Evolutionary conservation across 2,113 vertebrate genomes (phyloP).

Genomic region (Erythrocebus patas): DNA sequence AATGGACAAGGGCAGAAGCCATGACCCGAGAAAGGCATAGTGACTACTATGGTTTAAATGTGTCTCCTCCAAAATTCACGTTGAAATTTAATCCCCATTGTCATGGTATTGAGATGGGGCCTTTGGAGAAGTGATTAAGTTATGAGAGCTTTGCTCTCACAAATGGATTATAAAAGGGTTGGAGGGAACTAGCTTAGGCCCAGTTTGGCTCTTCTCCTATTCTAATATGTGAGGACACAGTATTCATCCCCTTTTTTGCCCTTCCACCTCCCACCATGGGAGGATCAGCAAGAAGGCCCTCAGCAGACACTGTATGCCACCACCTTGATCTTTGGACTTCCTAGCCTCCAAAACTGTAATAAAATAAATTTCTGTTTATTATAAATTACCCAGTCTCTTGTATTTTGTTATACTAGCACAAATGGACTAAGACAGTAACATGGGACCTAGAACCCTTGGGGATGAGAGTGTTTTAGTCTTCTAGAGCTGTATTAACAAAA

Average conservation of each 20-base stretch:
- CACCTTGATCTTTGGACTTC: neutral
- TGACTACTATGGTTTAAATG: neutral
- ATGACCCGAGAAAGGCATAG: neutral
- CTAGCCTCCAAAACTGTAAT: neutral
- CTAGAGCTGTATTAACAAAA: neutral
- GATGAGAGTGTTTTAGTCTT: neutral
- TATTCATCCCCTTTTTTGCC: neutral
- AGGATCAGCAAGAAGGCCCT: neutral
- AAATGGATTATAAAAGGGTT: neutral
- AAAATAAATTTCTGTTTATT: neutral
- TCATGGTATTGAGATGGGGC: neutral
- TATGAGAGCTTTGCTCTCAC: neutral
- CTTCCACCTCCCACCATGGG: neutral
- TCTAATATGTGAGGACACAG: neutral
- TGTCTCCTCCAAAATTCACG: neutral
- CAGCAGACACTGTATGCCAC: neutral
- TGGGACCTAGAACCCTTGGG: neutral
- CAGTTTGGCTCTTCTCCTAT: neutral
- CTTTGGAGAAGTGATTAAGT: neutral
- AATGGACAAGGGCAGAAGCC: neutral
- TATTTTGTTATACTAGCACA: neutral
- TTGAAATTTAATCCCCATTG: neutral
- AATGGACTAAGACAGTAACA: neutral
- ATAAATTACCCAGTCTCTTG: neutral
- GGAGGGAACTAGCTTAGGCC: neutral